Percentiles rank a stretch among this genome's conserved stretches.
phyloP scores from a whole-genome alignment of 2,797 vertebrate genomes.

The Argyrosomus regius region DNA sequence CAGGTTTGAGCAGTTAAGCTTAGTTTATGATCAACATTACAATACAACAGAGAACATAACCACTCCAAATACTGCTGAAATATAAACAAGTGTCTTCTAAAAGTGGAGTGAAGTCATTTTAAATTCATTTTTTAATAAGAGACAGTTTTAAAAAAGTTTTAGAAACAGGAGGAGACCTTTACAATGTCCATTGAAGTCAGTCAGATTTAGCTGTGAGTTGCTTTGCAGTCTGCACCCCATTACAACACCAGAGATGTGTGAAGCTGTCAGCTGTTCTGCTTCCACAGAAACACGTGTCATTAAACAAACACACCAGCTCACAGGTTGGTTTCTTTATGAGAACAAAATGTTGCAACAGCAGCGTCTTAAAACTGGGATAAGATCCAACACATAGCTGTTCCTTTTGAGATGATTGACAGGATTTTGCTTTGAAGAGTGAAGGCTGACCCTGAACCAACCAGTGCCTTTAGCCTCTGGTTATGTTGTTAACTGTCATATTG shows the following conservation, averaged over 20 bases:
- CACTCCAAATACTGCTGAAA: too few relatives aligned
- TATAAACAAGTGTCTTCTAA: too few relatives aligned
- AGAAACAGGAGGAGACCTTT: too few relatives aligned
- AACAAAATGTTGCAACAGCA: background rate
- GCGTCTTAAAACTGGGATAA: background rate
- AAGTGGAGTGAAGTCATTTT: too few relatives aligned
- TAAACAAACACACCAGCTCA: conserved; percentile 8
- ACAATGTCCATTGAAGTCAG: too few relatives aligned
- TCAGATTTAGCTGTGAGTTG: too few relatives aligned
- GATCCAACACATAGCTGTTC: background rate
- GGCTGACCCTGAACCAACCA: background rate
- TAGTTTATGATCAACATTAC: too few relatives aligned
- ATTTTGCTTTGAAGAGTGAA: background rate
- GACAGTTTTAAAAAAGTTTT: too few relatives aligned
- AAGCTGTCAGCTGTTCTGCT: background rate
- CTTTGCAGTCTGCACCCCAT: too few relatives aligned
- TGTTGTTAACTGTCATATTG: background rate
- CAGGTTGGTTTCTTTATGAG: background rate
- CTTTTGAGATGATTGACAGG: background rate
- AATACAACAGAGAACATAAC: too few relatives aligned
- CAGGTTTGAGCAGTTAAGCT: too few relatives aligned
- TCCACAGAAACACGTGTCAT: background rate
- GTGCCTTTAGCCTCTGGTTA: background rate
- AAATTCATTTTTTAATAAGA: too few relatives aligned
- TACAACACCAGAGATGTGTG: background rate